Percentiles rank a stretch among this genome's conserved stretches.
Conservation (phyloP, 2,888 invertebrate genomes). For the Eupelmus urozonus region DNA sequence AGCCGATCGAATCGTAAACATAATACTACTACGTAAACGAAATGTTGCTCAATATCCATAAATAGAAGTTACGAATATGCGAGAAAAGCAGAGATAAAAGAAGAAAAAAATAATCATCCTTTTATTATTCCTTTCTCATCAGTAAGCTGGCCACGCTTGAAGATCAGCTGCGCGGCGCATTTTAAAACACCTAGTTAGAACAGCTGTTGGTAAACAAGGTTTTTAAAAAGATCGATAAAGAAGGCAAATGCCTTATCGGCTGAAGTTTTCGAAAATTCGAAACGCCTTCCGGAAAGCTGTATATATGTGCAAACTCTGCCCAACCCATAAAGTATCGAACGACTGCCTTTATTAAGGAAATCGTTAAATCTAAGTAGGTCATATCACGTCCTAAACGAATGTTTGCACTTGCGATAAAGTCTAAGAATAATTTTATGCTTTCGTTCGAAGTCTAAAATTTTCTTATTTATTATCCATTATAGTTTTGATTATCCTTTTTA, state of each 20-base stretch:
- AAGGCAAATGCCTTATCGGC: conserved; percentile 24
- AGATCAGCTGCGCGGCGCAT: too few relatives aligned
- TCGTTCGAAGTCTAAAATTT: not conserved
- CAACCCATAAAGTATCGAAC: not conserved
- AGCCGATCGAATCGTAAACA: too few relatives aligned
- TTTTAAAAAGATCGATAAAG: conserved; percentile 33
- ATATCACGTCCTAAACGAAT: not conserved
- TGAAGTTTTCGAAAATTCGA: not conserved
- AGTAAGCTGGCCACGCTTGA: too few relatives aligned
- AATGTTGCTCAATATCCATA: not conserved
- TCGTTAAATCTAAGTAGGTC: not conserved
- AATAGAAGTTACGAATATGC: conserved; percentile 32
- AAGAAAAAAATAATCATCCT: not conserved
- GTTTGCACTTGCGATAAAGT: conserved; percentile 7
- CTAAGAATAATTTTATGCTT: conserved; percentile 7
- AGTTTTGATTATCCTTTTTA: not conserved
- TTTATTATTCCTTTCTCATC: not conserved
- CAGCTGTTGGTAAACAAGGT: conserved; percentile 32
- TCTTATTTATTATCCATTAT: too few relatives aligned
- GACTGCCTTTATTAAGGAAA: conserved; percentile 33
- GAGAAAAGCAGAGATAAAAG: not conserved
- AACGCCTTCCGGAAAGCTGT: not conserved
- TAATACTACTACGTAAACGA: too few relatives aligned
- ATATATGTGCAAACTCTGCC: not conserved
- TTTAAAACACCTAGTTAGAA: too few relatives aligned